Evolutionary conservation across 1,140 invertebrate genomes (phyloP).

Genomic region (Cylas formicarius): DNA sequence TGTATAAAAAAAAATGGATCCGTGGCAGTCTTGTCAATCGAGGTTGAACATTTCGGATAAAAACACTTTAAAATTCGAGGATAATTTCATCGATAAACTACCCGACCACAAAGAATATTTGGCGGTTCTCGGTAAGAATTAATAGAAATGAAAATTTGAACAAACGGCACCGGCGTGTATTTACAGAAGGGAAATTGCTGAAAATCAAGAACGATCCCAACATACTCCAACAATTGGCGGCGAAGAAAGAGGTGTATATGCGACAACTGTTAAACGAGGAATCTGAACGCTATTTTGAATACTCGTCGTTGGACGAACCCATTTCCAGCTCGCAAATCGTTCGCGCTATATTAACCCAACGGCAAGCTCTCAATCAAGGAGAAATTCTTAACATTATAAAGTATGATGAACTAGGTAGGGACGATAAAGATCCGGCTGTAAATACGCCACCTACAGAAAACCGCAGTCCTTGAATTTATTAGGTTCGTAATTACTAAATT

Average conservation of each 20-base stretch:
- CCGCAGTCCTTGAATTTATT: conserved; percentile 5
- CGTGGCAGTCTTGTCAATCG: conserved; percentile 27
- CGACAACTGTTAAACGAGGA: conserved; percentile 36
- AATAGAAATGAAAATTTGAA: not conserved
- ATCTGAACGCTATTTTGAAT: conserved; percentile 20
- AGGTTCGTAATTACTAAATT: no score
- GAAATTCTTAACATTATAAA: conserved; percentile 45
- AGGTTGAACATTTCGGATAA: conserved; percentile 13
- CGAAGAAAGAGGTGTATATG: conserved; percentile 45
- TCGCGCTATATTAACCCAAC: conserved; percentile 42
- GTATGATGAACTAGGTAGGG: conserved; percentile 42
- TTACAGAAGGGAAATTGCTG: conserved; percentile 44
- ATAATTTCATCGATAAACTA: conserved; percentile 42
- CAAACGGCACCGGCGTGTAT: conserved; percentile 2
- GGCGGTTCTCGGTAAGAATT: conserved; percentile 35
- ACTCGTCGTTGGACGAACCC: conserved; percentile 37
- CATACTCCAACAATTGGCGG: conserved; percentile 43
- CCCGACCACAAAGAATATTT: conserved; percentile 42
- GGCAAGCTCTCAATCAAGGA: conserved; percentile 44
- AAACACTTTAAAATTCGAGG: conserved; percentile 40
- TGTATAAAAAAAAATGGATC: conserved; percentile 35
- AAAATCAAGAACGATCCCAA: conserved; percentile 44
- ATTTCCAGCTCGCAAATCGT: conserved; percentile 39
- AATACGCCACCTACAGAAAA: conserved; percentile 2
- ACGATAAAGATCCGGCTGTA: conserved; percentile 13